These are phyloP conservation scores for Atta cephalotes DNA, from an alignment of 1,140 invertebrate genomes.

Conservation along the genomic window DNA sequence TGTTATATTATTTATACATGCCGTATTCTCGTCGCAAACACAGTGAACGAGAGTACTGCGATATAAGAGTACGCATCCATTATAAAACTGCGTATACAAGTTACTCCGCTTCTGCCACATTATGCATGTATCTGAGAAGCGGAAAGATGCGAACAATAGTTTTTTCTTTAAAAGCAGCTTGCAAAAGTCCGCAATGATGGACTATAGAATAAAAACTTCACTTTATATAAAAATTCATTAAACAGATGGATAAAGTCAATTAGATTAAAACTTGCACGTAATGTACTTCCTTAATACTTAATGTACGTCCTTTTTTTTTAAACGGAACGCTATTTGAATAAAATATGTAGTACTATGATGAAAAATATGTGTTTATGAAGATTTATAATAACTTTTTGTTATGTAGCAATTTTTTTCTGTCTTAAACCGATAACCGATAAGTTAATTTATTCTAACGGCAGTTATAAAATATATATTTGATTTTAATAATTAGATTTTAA, in stretches of 20 bases:
- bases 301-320: background rate
- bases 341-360: background rate
- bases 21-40: background rate
- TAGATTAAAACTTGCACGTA: background rate
- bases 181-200: slow-evolving; percentile 5
- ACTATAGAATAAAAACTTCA: background rate
- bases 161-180: slow-evolving; percentile 12
- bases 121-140: slow-evolving; percentile 21
- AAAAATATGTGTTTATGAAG: background rate
- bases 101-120: background rate
- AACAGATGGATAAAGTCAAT: background rate
- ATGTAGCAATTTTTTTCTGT: background rate
- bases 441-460: background rate
- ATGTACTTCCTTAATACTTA: background rate
- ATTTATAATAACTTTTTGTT: background rate
- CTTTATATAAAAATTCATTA: background rate
- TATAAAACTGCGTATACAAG: background rate
- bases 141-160: background rate
- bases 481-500: background rate
- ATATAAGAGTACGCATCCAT: slow-evolving; percentile 25
- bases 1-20: slow-evolving; percentile 33
- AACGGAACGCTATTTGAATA: background rate
- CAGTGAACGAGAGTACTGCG: background rate
- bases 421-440: background rate
- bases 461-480: background rate